Evolutionary conservation across 2,797 vertebrate species (phyloP), one percentile per base, ranked within the genome.

Genomic region (Todus mexicanus): DNA sequence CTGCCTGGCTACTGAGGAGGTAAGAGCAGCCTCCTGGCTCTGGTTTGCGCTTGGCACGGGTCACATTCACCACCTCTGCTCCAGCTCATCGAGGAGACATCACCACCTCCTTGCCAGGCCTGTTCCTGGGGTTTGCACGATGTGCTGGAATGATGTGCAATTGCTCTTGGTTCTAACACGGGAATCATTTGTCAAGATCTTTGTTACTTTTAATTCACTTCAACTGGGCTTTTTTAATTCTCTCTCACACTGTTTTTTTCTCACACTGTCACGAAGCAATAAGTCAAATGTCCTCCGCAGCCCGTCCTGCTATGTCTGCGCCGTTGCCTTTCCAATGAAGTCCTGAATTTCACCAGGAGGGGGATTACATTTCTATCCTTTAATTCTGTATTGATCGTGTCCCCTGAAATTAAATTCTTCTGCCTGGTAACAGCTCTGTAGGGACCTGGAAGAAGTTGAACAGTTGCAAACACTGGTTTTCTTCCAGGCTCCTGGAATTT

Each of bases 1-100:
- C 86, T 90, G 77, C 54, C 85, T 84, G 17, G 56, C 90, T 88
- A 13, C 57, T 68, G 3, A 51, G 68, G 91, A 91, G 95, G 94
- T 95, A 77, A 92, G 87, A 43, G 21, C 81, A 9, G 35, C 37
- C n/a, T 77, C 27, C 43, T 33, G 14, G 42, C 47, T 51, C 68
- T 42, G 5, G 17, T 6, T 4, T 11, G 81, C 81, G 40, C 2
- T 7, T 29, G 48, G 8, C 59, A 18, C 19, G 51, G 61, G 5
- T 50, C 29, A 33, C 56, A 11, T 40, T 22, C 14, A 7, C 45
- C 48, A 8, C 15, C 81, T 78, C 57, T n/a, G 4, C 53, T 5
- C 0, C 40, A 40, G n/a, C n/a, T n/a, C n/a, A n/a, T n/a, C n/a
- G n/a, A n/a, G n/a, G n/a, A n/a, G n/a, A n/a, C n/a, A n/a, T n/a